Conservation (phyloP, 2,888 invertebrate species). For the Synanthedon andrenaeformis region DNA sequence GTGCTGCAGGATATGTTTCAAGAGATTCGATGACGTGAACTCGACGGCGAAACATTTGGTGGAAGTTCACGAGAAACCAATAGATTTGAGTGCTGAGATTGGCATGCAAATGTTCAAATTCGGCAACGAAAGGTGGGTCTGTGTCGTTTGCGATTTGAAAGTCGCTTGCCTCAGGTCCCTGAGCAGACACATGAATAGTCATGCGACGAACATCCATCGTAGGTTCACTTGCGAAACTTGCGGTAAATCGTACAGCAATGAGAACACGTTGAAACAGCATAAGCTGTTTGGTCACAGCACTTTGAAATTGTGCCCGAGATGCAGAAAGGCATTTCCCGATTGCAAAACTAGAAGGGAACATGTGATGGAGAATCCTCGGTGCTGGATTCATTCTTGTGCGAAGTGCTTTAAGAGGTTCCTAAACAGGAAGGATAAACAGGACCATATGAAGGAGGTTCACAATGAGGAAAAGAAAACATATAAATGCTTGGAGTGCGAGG, state of each 20-base stretch:
- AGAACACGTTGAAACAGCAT: conserved; percentile 16
- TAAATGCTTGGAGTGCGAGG: conserved; percentile 20
- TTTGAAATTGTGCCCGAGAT: conserved; percentile 16
- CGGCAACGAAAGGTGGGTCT: conserved; percentile 18
- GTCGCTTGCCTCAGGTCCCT: conserved; percentile 17
- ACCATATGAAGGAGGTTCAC: conserved; percentile 18
- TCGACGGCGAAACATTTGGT: conserved; percentile 16
- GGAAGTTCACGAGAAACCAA: conserved; percentile 8
- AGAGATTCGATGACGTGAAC: conserved; percentile 11
- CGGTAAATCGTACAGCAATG: background rate
- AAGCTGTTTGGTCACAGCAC: conserved; percentile 11
- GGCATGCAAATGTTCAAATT: conserved; percentile 21
- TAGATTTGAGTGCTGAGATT: conserved; percentile 10
- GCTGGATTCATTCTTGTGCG: conserved; percentile 19
- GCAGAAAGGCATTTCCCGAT: conserved; percentile 17
- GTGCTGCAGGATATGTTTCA: conserved; percentile 18
- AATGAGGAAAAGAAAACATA: conserved; percentile 16
- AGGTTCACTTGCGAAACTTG: conserved; percentile 26
- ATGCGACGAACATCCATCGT: conserved; percentile 10
- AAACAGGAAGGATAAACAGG: conserved; percentile 12
- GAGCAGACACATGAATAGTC: conserved; percentile 25
- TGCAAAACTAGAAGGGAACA: conserved; percentile 16
- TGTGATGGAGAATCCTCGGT: conserved; percentile 12
- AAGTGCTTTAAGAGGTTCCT: conserved; percentile 20
- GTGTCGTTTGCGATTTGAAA: conserved; percentile 19